Base-by-base conservation (phyloP, 2,888 invertebrate species). In the Phortica okadai region DNA sequence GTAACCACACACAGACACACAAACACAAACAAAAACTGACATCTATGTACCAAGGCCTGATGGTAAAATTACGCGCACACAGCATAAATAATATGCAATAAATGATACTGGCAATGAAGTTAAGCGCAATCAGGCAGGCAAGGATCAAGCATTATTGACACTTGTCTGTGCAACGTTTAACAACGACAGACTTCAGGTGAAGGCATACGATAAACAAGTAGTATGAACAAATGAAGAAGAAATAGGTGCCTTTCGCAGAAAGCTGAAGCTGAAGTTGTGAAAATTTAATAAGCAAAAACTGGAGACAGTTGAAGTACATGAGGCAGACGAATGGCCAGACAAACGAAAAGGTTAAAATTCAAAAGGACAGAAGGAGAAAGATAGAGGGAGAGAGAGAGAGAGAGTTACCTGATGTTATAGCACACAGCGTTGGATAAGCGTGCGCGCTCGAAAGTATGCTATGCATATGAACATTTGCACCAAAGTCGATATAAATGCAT, bases 401-500 rank as follows among this genome's bases (percentile, higher is more conserved):
- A 50, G 8, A 50, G 62, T 56, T 62, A 59, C 33, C 44, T 56
- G 69, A 62, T 59, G 70, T 59, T 66, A 6, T 50, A 11, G 50
- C 50, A 69, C 64, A 64, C 69, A 67, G 59, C 16, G 14, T 10
- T 74, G 81, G 62, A 76, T 80, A 82, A 84, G 77, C 81, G 76
- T 25, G 6, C 62, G 6, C 4, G 21, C 42, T 45, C 66, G 42
- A 80, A 82, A 84, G 62, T 62, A 62, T 8, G 64, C 64, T 82
- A 83, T 80, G 82, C 85, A 82, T 82, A 84, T 85, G 80, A 86
- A 82, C 81, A 84, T 79, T 81, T 33, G 33, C 33, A 76, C 78
- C 76, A 76, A 78, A 86, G 78, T 86, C 86, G 85, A 87, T 85
- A 87, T 87, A 85, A 85, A 87, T 85, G 84, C 86, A 85, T 85